Conservation (phyloP, 2,113 vertebrate species). For the chimpanzee (Pan troglodytes) region NHGRI_mPanTro3-v2.1_pri NC_072403.2:12414501-12415000, state of each 20-base stretch:
- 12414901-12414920: background rate
- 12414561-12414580: background rate
- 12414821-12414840: background rate
- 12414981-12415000: background rate
- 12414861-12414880: background rate
- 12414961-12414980: background rate
- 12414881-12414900: background rate
- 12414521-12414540: background rate
- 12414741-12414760: background rate
- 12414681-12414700: background rate
- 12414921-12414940: background rate
- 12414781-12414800: background rate
- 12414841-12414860: background rate
- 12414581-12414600: background rate
- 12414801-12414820: background rate
- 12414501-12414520: background rate
- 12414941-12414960: background rate
- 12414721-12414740: background rate
- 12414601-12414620: background rate
- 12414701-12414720: background rate
- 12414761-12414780: background rate
- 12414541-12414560: background rate
- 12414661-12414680: background rate
- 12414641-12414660: background rate
- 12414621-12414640: background rate